These are phyloP conservation scores for Frankliniella intonsa DNA, from an alignment of 2,888 invertebrate species.

Conservation along the genomic window DNA sequence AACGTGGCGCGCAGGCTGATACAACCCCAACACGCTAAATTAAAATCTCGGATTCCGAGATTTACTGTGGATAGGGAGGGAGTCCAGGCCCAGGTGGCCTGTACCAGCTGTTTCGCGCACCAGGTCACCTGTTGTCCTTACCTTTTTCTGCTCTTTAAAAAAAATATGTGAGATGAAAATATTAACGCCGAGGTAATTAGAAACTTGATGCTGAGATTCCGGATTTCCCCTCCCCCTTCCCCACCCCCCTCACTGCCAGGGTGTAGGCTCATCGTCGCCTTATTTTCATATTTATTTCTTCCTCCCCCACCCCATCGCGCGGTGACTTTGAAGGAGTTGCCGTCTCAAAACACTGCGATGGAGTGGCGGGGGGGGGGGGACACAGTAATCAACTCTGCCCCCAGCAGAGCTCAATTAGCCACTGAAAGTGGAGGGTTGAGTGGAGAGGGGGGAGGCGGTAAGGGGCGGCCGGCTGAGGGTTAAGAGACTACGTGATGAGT, in stretches of 20 bases:
- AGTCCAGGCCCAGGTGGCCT: too few species aligned
- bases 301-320: neutral
- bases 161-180: too few species aligned
- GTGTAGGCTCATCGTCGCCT: neutral
- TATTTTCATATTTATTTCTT: neutral
- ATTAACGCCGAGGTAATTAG: too few species aligned
- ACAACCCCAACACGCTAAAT: too few species aligned
- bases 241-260: too few species aligned
- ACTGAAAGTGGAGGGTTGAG: neutral
- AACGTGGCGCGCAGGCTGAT: too few species aligned
- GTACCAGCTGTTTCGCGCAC: too few species aligned
- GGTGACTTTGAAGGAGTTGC: neutral
- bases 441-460: neutral
- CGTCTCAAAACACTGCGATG: neutral
- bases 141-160: too few species aligned
- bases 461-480: neutral
- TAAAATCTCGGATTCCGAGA: too few species aligned
- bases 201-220: neutral
- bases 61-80: too few species aligned
- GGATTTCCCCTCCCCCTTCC: neutral
- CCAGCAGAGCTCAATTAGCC: conserved; percentile 7
- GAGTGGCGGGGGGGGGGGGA: neutral
- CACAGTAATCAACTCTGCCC: conserved; percentile 9
- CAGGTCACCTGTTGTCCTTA: too few species aligned
- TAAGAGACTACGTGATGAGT: conserved; percentile 22